Percentiles rank a stretch among this genome's conserved stretches.
Evolutionary conservation across 2,888 invertebrate species (phyloP).

Genomic region (Pyrgus malvae): DNA sequence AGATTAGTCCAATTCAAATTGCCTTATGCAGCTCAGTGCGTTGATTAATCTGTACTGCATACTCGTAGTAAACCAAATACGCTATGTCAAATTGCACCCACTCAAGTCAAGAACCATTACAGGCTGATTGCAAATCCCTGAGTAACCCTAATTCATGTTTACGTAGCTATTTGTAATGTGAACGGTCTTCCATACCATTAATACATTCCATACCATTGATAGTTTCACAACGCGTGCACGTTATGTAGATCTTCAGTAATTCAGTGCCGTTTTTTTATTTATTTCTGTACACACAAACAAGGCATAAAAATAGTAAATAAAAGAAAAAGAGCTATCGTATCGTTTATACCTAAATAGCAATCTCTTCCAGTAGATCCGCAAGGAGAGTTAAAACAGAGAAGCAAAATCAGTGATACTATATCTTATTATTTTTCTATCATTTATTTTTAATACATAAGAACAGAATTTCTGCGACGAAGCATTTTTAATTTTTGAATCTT

Average conservation of each 20-base stretch:
- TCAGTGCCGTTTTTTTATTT: conserved; percentile 48
- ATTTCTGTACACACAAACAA: conserved; percentile 34
- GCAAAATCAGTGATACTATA: no score
- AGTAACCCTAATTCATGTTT: conserved; percentile 16
- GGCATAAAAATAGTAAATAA: no score
- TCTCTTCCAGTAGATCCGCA: no score
- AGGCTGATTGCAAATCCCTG: conserved; percentile 22
- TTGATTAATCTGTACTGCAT: conserved; percentile 49
- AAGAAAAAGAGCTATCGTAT: no score
- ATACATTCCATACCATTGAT: conserved; percentile 16
- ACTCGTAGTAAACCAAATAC: conserved; percentile 28
- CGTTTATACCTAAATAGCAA: no score
- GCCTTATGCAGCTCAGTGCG: conserved; percentile 53
- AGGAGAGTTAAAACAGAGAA: no score
- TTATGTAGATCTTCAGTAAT: conserved; percentile 39
- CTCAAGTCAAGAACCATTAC: conserved; percentile 19
- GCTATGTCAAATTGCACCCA: conserved; percentile 25
- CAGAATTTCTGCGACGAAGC: no score
- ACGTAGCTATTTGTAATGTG: no score
- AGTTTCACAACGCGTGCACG: conserved; percentile 43
- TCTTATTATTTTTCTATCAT: no score
- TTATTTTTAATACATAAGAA: no score
- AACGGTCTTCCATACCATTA: no score
- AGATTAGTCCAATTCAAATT: conserved; percentile 53
- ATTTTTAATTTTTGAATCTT: no score